Percentiles rank a stretch among this genome's conserved stretches.
phyloP scores from a whole-genome alignment of 2,888 invertebrate species.

The Tetragnatha montana region DNA sequence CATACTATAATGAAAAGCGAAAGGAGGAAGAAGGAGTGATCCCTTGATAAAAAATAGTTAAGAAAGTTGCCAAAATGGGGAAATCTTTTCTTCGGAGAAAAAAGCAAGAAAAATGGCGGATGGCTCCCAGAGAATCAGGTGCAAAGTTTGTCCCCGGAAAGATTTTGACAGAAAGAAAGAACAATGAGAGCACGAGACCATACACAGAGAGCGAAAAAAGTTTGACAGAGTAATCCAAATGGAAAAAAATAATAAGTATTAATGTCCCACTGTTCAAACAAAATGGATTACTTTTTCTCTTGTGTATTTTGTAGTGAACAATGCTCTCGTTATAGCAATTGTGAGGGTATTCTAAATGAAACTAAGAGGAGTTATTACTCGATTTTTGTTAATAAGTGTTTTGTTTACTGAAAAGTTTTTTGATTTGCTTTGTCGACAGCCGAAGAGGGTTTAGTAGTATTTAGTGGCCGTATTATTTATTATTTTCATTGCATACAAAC shows the following conservation, averaged over 20 bases:
- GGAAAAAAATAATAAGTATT: conserved; percentile 9
- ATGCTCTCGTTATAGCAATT: not conserved
- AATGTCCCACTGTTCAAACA: not conserved
- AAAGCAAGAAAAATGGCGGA: conserved; percentile 29
- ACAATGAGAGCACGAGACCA: conserved; percentile 11
- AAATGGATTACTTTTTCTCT: not conserved
- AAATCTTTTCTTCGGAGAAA: conserved; percentile 19
- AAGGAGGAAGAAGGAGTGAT: not conserved
- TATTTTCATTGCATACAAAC: no score
- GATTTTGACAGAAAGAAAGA: conserved; percentile 41
- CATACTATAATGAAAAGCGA: conserved; percentile 22
- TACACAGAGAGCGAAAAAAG: not conserved
- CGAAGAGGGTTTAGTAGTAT: no score
- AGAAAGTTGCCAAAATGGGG: conserved; percentile 40
- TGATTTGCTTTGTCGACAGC: not conserved
- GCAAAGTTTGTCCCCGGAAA: conserved; percentile 53
- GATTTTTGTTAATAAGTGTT: not conserved
- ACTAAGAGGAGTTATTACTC: not conserved
- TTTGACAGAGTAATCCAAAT: conserved; percentile 33
- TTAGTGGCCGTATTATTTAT: no score
- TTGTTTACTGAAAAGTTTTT: not conserved
- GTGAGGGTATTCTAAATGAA: not conserved
- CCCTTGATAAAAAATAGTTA: conserved; percentile 39
- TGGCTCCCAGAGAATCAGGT: conserved; percentile 52
- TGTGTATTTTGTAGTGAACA: not conserved